phyloP scores from a whole-genome alignment of 2,113 vertebrate species.

The Salvator merianae region DNA sequence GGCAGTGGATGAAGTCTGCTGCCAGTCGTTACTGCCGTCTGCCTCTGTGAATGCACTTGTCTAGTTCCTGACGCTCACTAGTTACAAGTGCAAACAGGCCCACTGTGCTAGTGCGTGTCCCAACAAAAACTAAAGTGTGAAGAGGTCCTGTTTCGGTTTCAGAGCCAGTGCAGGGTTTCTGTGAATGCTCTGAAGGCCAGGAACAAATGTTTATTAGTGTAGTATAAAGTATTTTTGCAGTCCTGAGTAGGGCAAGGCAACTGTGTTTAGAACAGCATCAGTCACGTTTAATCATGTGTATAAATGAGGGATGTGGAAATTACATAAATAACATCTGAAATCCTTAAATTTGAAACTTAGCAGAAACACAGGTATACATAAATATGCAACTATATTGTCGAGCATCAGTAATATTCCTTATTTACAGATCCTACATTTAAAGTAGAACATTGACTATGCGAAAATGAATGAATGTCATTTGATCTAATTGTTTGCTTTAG shows the following conservation, averaged over 20 bases:
- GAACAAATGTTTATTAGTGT: too few relatives aligned
- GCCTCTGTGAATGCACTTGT: too few relatives aligned
- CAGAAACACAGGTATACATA: too few relatives aligned
- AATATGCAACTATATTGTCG: neutral
- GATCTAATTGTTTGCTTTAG: constrained; percentile 9
- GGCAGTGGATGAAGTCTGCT: too few relatives aligned
- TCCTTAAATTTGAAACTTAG: constrained; percentile 11
- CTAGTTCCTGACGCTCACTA: too few relatives aligned
- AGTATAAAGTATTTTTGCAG: neutral
- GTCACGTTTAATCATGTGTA: neutral
- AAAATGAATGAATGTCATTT: constrained; percentile 24
- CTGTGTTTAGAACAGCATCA: neutral
- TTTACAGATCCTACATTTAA: constrained; percentile 26
- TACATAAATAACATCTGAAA: neutral
- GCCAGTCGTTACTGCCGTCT: too few relatives aligned
- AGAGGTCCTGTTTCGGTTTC: too few relatives aligned
- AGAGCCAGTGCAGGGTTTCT: too few relatives aligned
- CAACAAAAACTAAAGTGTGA: too few relatives aligned
- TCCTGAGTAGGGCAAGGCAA: neutral
- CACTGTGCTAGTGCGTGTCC: too few relatives aligned
- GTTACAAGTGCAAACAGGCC: too few relatives aligned
- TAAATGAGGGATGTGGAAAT: neutral
- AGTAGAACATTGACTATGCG: constrained; percentile 16
- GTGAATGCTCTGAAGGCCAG: too few relatives aligned
- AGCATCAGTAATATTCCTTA: neutral